phyloP scores from a whole-genome alignment of 2,113 vertebrate species.

The Corythaixoides concolor region DNA sequence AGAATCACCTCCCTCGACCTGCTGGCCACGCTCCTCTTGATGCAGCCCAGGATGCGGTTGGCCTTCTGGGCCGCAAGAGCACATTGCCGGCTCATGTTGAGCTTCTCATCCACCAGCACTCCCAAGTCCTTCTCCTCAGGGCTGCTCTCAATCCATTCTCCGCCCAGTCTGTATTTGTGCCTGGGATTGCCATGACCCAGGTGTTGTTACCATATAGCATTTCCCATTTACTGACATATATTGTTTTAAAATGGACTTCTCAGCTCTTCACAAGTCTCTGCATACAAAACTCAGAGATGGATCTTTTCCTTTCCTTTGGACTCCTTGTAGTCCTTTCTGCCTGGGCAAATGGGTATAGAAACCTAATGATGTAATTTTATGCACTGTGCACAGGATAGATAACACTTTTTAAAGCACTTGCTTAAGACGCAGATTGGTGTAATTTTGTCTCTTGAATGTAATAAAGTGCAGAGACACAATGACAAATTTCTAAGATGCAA shows the following conservation, averaged over 20 bases:
- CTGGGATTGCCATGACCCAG: no score
- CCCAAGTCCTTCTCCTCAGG: no score
- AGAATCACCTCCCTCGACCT: no score
- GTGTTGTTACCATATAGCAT: neutral
- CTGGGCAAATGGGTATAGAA: neutral
- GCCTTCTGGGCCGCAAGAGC: no score
- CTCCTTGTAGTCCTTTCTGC: neutral
- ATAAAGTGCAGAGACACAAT: neutral
- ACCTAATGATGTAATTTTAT: neutral
- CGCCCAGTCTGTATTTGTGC: no score
- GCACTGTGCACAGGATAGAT: accelerated
- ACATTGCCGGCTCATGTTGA: no score
- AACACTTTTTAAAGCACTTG: neutral
- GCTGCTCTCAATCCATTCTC: no score
- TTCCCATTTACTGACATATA: neutral
- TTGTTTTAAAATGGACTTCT: neutral
- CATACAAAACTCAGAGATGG: neutral
- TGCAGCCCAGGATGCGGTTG: no score
- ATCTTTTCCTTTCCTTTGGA: neutral
- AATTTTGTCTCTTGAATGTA: neutral
- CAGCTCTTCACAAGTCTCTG: neutral
- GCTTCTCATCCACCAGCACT: no score
- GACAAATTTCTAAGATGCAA: neutral
- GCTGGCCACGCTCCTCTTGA: no score
- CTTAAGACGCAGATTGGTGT: neutral